phyloP scores from a whole-genome alignment of 2,797 vertebrate genomes.

The Melanitta fusca region DNA sequence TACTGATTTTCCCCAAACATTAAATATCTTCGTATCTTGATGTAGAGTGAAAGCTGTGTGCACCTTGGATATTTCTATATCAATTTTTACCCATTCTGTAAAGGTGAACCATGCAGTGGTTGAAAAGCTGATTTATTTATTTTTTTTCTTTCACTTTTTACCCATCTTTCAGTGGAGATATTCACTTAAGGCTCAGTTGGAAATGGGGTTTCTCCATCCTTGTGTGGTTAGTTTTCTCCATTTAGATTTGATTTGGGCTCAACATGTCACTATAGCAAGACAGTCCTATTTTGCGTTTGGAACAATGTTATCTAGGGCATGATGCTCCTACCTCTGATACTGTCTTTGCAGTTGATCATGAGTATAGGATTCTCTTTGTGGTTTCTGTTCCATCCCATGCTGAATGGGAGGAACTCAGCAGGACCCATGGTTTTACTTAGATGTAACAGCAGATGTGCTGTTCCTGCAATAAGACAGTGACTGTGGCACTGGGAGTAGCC shows the following conservation, averaged over 20 bases:
- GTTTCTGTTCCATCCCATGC: not conserved
- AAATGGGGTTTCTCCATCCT: not conserved
- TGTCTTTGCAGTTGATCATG: too few relatives aligned
- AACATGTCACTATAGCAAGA: too few relatives aligned
- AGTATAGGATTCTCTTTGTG: accelerated
- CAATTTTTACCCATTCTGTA: not conserved
- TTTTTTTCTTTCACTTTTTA: not conserved
- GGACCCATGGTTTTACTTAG: not conserved
- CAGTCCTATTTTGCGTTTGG: not conserved
- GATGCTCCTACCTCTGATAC: not conserved
- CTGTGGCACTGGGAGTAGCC: not conserved
- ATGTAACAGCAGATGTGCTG: not conserved
- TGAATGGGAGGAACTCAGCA: not conserved
- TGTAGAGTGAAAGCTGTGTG: not conserved
- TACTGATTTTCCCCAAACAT: not conserved
- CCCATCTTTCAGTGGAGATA: accelerated
- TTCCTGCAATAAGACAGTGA: not conserved
- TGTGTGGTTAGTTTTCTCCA: not conserved
- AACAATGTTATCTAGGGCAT: not conserved
- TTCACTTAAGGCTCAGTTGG: not conserved
- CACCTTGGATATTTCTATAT: not conserved
- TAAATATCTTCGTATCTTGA: not conserved
- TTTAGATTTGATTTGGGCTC: not conserved
- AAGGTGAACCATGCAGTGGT: accelerated
- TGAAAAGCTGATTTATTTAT: not conserved